Base-by-base conservation (phyloP, 2,888 invertebrate genomes). In the Trissolcus japonicus region DNA sequence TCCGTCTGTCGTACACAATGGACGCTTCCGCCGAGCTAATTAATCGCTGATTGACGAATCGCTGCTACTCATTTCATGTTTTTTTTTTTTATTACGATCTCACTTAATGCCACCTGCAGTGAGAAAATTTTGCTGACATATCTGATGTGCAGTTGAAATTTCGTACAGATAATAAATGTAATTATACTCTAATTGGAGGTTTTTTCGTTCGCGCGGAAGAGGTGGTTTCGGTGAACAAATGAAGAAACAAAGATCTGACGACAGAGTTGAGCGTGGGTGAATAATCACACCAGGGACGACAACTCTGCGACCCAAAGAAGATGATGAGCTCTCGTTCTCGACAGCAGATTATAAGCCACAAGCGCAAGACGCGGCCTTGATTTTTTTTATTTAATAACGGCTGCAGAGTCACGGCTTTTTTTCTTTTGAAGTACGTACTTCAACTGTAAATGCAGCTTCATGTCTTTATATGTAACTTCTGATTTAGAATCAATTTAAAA, bases 271-370 rank as follows among this genome's bases (percentile, higher is more conserved):
- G 60, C 67, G 66, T 67, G 67, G 74, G 67, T 67, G 74, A 74
- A 74, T 53, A 68, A 63, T 75, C 60, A 68, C 74, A 68, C 61
- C 75, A 65, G 75, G 75, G 65, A 69, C 68, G 69, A 76, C 76
- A 76, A 69, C 60, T 76, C 46, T 48, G 50, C 54, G 48, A 65
- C 40, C 55, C 63, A 48, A 68, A 62, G 61, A 68, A 75, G 65
- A 69, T 69, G 65, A 69, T 69, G 76, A 69, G 59, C 35, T 55
- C 29, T 53, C 55, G 65, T 61, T 66, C 76, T 66, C 62, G 66
- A 71, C 66, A 56, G 57, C 63, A 57, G 76, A 76, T 71, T 71
- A 48, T 66, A 41, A 35, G 35, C 35, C 35, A 35, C 35, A 40
- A 65, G 68, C 69, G 54, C 66, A 57, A 62, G 72, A 62, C 59